Percentiles rank a stretch among this genome's conserved stretches.
These are phyloP conservation scores for Lottia gigantea DNA, from an alignment of 2,888 invertebrate species.

Conservation along the genomic window DNA sequence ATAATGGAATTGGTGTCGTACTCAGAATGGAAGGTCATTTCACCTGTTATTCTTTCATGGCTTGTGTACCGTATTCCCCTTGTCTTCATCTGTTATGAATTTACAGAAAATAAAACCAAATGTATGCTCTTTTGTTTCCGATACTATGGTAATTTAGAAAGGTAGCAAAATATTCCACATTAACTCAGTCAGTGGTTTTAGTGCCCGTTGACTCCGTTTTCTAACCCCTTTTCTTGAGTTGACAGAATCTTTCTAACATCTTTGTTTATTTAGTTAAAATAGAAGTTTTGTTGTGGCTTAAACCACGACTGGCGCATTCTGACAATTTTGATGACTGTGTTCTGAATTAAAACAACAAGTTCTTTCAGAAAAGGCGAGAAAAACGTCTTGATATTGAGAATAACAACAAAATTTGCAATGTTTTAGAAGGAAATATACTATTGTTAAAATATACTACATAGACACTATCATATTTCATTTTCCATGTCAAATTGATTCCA, in stretches of 20 bases:
- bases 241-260: conserved; percentile 19
- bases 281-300: conserved; percentile 1
- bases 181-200: conserved; percentile 17
- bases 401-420: background rate
- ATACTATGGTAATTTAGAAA: conserved; percentile 22
- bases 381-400: conserved; percentile 5
- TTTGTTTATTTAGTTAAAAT: conserved; percentile 19
- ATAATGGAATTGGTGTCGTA: conserved; percentile 1
- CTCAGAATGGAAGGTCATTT: conserved; percentile 8
- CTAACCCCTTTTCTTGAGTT: conserved; percentile 14
- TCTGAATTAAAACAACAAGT: conserved; percentile 9
- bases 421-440: background rate
- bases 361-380: background rate
- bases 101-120: conserved; percentile 22
- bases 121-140: conserved; percentile 26
- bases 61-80: conserved; percentile 21
- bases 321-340: conserved; percentile 9
- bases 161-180: conserved; percentile 24
- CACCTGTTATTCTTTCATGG: conserved; percentile 25
- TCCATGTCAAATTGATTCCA: background rate
- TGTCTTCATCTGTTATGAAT: conserved; percentile 15
- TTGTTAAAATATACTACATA: background rate
- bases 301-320: conserved; percentile 2
- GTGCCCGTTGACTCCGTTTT: conserved; percentile 19
- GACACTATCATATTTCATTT: background rate